Evolutionary conservation across 1,140 invertebrate genomes (phyloP).

Genomic region (Liolophura sinensis): DNA sequence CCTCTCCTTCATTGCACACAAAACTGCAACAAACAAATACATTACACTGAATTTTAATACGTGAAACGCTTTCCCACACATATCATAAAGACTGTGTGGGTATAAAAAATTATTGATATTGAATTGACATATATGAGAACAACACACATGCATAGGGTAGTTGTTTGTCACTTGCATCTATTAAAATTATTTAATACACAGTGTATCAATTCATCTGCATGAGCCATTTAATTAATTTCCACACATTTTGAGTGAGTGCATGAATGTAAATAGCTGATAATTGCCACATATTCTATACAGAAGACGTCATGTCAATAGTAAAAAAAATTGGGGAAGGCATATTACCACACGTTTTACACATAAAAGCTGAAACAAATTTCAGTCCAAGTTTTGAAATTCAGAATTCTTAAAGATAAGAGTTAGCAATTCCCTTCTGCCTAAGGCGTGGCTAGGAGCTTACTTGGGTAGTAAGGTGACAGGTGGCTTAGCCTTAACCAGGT

Average conservation of each 20-base stretch:
- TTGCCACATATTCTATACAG: not conserved
- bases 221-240: too few relatives aligned
- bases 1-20: conserved; percentile 58
- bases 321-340: too few relatives aligned
- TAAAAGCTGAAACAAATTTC: too few relatives aligned
- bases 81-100: not conserved
- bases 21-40: conserved; percentile 36
- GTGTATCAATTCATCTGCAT: too few relatives aligned
- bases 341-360: not conserved
- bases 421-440: not conserved
- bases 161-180: too few relatives aligned
- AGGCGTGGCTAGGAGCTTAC: conserved; percentile 34
- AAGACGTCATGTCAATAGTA: not conserved
- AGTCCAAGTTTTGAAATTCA: too few relatives aligned
- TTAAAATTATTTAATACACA: too few relatives aligned
- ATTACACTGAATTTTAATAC: not conserved
- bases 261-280: not conserved
- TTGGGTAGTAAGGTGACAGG: conserved; percentile 63
- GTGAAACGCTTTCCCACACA: not conserved
- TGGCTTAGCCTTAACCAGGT: conserved; percentile 73
- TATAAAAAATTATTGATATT: not conserved
- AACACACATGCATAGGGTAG: too few relatives aligned
- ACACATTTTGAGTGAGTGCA: not conserved
- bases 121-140: too few relatives aligned
- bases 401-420: not conserved